Evolutionary conservation across 1,140 invertebrate genomes (phyloP).

Genomic region (Lucilia cuprina): DNA sequence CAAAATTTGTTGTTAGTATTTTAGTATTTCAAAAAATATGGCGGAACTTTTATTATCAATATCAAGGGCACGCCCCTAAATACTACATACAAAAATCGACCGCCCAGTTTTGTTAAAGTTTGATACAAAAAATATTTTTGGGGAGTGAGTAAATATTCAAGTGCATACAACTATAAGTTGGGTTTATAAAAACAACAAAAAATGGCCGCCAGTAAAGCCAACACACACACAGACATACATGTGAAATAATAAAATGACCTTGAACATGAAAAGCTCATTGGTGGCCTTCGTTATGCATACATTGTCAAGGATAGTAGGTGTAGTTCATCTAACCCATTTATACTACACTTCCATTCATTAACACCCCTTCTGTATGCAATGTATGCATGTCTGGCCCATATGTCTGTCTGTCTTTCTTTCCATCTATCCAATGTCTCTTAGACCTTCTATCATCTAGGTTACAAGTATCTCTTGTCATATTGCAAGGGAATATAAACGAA

Average conservation of each 20-base stretch:
- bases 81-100: background rate
- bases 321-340: background rate
- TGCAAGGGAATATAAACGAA: too few relatives aligned
- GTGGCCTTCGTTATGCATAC: conserved; percentile 23
- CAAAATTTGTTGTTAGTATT: background rate
- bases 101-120: background rate
- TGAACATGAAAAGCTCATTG: conserved; percentile 29
- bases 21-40: background rate
- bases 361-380: background rate
- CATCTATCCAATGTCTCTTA: background rate
- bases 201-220: background rate
- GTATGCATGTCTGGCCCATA: background rate
- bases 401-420: background rate
- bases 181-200: background rate
- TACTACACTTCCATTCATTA: background rate
- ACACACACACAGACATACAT: background rate
- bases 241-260: conserved; percentile 7
- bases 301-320: conserved; percentile 18
- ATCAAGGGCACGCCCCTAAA: background rate
- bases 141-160: background rate
- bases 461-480: background rate
- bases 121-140: background rate
- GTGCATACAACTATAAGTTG: background rate
- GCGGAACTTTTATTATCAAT: background rate
- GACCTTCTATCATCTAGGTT: background rate